A percentile compares a stretch with the other conserved stretches of the same genome.
Conservation (phyloP, 1,140 invertebrate species). For the Augochlora pura region DNA sequence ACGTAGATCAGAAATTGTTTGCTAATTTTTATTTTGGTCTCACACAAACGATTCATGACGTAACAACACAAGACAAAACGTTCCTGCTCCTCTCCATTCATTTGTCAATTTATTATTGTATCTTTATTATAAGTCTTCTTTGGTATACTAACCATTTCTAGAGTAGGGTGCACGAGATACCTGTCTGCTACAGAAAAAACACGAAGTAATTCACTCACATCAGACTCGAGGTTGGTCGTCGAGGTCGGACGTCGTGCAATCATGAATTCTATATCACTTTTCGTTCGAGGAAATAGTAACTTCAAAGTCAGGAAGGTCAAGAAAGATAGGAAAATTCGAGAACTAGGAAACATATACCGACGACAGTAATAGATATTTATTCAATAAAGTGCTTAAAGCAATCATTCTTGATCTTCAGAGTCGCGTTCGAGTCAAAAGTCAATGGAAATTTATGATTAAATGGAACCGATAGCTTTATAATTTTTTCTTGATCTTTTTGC, state of each 20-base stretch:
- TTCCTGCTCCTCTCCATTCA: no score
- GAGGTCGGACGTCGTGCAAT: background rate
- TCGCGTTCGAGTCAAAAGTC: no score
- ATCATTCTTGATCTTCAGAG: no score
- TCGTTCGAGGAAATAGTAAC: constrained; percentile 1
- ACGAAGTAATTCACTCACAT: background rate
- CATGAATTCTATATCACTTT: background rate
- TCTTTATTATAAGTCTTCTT: no score
- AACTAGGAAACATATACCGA: background rate
- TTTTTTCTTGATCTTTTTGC: no score
- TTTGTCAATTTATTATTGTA: no score
- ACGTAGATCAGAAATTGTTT: no score
- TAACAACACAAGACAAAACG: no score
- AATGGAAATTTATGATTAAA: no score
- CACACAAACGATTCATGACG: no score
- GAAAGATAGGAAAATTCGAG: background rate
- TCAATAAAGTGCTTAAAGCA: background rate
- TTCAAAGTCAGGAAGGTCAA: background rate
- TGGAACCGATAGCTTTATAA: no score
- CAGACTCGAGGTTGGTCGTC: background rate
- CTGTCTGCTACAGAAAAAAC: background rate
- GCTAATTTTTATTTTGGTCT: no score
- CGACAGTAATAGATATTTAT: background rate
- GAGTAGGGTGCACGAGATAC: background rate
- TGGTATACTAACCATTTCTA: background rate